Evolutionary conservation across 2,888 invertebrate species (phyloP).

Genomic region (Mellilla xanthometata): DNA sequence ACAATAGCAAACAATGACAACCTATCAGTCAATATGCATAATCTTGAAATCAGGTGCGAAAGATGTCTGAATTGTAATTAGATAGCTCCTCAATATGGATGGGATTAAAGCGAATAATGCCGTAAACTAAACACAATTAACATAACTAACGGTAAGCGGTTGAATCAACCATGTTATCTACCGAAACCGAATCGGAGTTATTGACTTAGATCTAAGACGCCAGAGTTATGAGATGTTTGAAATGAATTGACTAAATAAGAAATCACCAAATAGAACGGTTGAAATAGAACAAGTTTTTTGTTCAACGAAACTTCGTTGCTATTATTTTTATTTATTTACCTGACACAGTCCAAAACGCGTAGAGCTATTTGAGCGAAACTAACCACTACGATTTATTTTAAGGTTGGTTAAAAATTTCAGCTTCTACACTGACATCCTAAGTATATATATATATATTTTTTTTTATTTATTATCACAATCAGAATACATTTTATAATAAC

Average conservation of each 20-base stretch:
- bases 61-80: slow-evolving; percentile 33
- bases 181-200: slow-evolving; percentile 29
- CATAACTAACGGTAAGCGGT: slow-evolving; percentile 36
- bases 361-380: too few relatives aligned
- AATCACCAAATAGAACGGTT: too few relatives aligned
- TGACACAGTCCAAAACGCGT: too few relatives aligned
- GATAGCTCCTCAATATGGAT: slow-evolving; percentile 34
- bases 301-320: too few relatives aligned
- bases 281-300: too few relatives aligned
- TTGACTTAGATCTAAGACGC: slow-evolving; percentile 4
- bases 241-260: neutral
- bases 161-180: slow-evolving; percentile 32
- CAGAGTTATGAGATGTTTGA: neutral
- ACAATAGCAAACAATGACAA: slow-evolving; percentile 13
- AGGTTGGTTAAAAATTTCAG: too few relatives aligned
- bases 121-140: slow-evolving; percentile 32
- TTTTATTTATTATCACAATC: too few relatives aligned
- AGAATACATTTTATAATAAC: too few relatives aligned
- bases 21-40: slow-evolving; percentile 31
- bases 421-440: too few relatives aligned
- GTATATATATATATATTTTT: too few relatives aligned
- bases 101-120: slow-evolving; percentile 29
- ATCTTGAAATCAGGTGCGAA: slow-evolving; percentile 34
- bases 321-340: too few relatives aligned
- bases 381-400: too few relatives aligned